Base-by-base conservation (phyloP, 2,113 vertebrate genomes). In the Haemorhous mexicanus region DNA sequence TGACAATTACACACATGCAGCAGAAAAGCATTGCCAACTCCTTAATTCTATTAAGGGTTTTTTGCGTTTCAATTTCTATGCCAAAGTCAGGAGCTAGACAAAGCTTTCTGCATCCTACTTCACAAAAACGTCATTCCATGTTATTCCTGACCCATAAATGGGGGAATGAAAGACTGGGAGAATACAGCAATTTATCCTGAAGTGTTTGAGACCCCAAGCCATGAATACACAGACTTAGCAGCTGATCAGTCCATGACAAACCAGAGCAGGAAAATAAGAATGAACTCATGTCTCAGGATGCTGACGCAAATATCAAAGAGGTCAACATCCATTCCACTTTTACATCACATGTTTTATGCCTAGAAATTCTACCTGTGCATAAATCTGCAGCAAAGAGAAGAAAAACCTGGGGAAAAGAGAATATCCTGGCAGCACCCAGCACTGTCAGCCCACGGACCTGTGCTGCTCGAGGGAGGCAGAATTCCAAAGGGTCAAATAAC, bases 1-100 rank as follows among this genome's bases (percentile, higher is more conserved):
- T 8, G 7, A 11, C 27, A n/a, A 12, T 28, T 39, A 35, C 33
- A 52, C 7, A 22, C 0, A 24, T 0, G 1, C 17, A 24, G 23
- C 39, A 90, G 53, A 66, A 93, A 82, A 94, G 14, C 17, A 41
- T 16, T 35, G 53, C 9, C 19, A 37, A 8, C 13, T 62, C 73
- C 47, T 64, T 1, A 41, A 58, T 56, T 75, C n/a, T 61, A 21
- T 64, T 47, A 49, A 78, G 3, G 3, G 2, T 49, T 89, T 21
- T 3, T 5, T 55, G 58, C 20, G 13, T 85, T 73, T 93, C 27
- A 66, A 15, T 47, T 79, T 82, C 43, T 44, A 49, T 1, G 1
- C 28, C 70, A 76, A 50, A 88, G 90, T 46, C 59, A 37, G 43
- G 53, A 82, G 7, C 18, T 41, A n/a, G n/a, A 52, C 32, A 47